Evolutionary conservation across 2,797 vertebrate species (phyloP).

Genomic region (Glossophaga mutica): DNA sequence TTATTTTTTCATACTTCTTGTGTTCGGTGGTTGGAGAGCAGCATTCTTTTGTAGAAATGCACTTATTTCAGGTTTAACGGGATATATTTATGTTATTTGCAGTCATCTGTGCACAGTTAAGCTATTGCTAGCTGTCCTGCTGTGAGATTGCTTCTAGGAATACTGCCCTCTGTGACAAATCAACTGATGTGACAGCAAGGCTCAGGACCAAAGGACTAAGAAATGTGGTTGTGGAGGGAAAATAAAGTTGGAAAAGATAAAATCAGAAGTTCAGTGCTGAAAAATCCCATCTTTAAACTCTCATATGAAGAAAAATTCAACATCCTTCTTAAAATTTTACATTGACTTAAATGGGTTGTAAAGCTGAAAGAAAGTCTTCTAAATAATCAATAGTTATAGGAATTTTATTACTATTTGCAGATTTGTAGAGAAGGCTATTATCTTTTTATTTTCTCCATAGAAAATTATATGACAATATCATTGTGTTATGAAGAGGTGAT

Average conservation of each 20-base stretch:
- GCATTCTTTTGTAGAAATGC: neutral
- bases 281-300: slow-evolving; percentile 12
- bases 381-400: neutral
- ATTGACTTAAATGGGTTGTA: neutral
- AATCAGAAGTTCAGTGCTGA: neutral
- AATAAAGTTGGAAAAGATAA: neutral
- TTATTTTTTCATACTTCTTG: neutral
- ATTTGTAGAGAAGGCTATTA: slow-evolving; percentile 28
- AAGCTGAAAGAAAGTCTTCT: slow-evolving; percentile 40
- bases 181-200: neutral
- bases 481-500: neutral
- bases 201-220: neutral
- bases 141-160: neutral
- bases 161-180: neutral
- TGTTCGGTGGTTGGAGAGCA: neutral
- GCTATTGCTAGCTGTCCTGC: neutral
- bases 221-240: neutral
- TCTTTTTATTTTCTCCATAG: neutral
- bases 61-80: neutral
- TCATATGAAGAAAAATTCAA: neutral
- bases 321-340: slow-evolving; percentile 20
- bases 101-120: neutral
- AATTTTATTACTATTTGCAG: neutral
- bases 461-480: slow-evolving; percentile 25
- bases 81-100: neutral